Evolutionary conservation across 2,113 vertebrate genomes (phyloP).

Genomic region (Carassius gibelio): DNA sequence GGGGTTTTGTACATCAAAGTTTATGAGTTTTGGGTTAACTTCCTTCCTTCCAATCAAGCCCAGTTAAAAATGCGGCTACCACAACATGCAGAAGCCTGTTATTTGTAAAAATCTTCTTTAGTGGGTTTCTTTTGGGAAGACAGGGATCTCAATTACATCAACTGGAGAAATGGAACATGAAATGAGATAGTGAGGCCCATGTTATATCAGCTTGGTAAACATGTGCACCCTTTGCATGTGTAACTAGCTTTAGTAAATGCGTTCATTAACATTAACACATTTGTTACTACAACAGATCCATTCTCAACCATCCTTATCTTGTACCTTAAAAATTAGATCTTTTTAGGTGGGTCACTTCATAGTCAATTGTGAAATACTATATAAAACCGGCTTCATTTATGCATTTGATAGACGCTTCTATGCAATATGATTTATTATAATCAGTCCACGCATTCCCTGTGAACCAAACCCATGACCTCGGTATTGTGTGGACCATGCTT

Average conservation of each 20-base stretch:
- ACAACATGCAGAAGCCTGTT: neutral
- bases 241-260: neutral
- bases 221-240: neutral
- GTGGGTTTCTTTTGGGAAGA: neutral
- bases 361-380: neutral
- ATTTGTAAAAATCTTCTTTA: neutral
- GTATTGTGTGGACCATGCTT: too few species aligned
- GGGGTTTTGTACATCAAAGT: neutral
- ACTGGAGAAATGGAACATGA: constrained; percentile 5
- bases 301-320: neutral
- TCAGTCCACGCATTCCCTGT: neutral
- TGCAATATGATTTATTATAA: too few species aligned
- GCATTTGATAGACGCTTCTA: too few species aligned
- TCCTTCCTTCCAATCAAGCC: neutral
- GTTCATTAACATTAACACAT: neutral
- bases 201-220: neutral
- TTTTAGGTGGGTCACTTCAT: neutral
- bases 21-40: neutral
- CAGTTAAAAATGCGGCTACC: neutral
- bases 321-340: neutral
- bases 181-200: neutral
- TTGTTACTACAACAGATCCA: neutral
- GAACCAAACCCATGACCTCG: too few species aligned
- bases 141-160: neutral
- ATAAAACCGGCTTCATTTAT: neutral